Base-by-base conservation (phyloP, 2,888 invertebrate species). In the Steinernema hermaphroditum region DNA sequence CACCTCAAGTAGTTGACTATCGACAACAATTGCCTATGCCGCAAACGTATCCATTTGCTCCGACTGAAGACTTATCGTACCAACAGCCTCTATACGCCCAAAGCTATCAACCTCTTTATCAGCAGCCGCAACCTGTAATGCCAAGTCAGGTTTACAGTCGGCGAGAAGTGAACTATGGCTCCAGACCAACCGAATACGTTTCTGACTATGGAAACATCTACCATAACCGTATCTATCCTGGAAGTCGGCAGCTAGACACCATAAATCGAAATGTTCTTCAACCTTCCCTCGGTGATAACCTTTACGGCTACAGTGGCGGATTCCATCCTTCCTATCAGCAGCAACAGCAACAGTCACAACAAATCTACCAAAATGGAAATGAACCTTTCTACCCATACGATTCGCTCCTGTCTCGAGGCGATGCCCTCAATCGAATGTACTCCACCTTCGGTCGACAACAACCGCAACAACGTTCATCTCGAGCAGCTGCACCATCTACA, bases 91-190 rank as follows among this genome's bases (percentile, higher is more conserved):
- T 62, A 16, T 62, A 62, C 62, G 62, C 62, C 32, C 29, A 22
- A 24, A 62, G 29, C 62, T 72, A 22, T 32, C 75, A 29, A 54
- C 41, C 43, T 8, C 69, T 24, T 19, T 70, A 37, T 49, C 32
- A 72, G 41, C 41, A 29, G 19, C 16, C n/a, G 22, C 32, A 29
- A 72, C 46, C 22, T 2, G 41, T 72, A 12, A 24, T 69, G 49
- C 69, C 75, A n/a, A 74, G 74, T 57, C 69, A 68, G n/a, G 85
- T 86, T 37, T 85, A 85, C 74, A 79, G 79, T 32, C 76, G 85
- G n/a, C 77, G 76, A 16, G 85, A 85, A 57, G 70, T 76, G 72
- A 86, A 86, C 72, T 86, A 86, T 69, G 86, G 86, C 29, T 75
- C 81, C 24, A 78, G 86, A 27, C 85, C 86, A 1, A 77, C 79